Evolutionary conservation across 2,797 vertebrate species (phyloP), one percentile per base, ranked within the genome.

Genomic region (Acanthornis magna): DNA sequence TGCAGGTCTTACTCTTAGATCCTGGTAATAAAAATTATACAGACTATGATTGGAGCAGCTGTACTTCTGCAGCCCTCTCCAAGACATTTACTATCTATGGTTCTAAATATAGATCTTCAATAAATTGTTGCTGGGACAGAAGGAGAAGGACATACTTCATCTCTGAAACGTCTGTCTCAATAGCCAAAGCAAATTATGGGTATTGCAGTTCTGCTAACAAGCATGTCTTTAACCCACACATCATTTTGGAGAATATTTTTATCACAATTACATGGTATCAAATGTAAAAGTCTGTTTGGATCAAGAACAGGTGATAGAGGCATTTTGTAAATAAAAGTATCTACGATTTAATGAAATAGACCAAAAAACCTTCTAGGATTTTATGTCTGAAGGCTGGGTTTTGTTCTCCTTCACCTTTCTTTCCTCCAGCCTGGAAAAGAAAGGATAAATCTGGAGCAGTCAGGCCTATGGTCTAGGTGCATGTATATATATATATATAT

Each of bases 221-320:
- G 36, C 14, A 66, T 16, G 14, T 75, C 18, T 57, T 88, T 73
- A 61, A 79, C 25, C 13, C 11, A 54, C 47, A 54, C 7, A 60
- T 50, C 2, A 40, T 26, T 76, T 30, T 77, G 9, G 22, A 86
- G 13, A 77, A 40, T 36, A 32, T 62, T 93, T 91, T 83, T 89
- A 51, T 83, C 34, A 54, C 13, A 42, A 4, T 74, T 42, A 17
- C 0, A 1, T n/a, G 16, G 2, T 26, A 51, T 63, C 9, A 42
- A 53, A 63, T 40, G 6, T 62, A 81, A 47, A 84, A 60, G 5
- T 25, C 36, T 67, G 2, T 53, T 9, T 43, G 27, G 4, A 36
- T 48, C n/a, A 30, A 74, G 30, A 80, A 40, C 4, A 65, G 7
- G 25, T 42, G 26, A 74, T 25, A 55, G 45, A 87, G 11, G 8